These are phyloP conservation scores for Galleria mellonella DNA, from an alignment of 1,140 invertebrate species.

Conservation along the genomic window DNA sequence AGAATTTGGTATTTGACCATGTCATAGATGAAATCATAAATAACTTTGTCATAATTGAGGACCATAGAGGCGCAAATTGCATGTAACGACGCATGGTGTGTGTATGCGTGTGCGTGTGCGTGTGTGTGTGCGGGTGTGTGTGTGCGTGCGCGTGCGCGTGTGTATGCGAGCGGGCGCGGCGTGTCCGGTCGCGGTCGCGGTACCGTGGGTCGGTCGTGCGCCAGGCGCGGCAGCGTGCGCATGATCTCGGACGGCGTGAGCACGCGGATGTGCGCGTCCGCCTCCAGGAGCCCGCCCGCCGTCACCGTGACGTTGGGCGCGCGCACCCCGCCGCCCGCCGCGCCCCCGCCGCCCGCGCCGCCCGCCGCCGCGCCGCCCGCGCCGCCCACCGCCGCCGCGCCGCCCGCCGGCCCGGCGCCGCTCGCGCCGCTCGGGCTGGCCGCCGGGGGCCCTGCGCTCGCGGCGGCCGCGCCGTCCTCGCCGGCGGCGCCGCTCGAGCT, in stretches of 20 bases:
- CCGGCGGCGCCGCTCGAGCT: constrained; percentile 37
- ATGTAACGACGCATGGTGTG: too few species aligned
- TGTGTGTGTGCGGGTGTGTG: too few species aligned
- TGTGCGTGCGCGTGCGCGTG: constrained; percentile 33
- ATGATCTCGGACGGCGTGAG: constrained; percentile 90
- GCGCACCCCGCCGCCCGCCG: constrained; percentile 55
- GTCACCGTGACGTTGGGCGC: constrained; percentile 78
- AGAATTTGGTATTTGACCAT: too few species aligned
- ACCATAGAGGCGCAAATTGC: too few species aligned
- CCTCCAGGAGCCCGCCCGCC: constrained; percentile 70
- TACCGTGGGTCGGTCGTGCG: constrained; percentile 61
- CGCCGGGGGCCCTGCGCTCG: constrained; percentile 9
- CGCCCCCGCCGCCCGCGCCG: constrained; percentile 22
- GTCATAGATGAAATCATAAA: too few species aligned
- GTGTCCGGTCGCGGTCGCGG: constrained; percentile 24
- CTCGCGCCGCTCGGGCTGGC: constrained; percentile 10
- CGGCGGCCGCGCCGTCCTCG: constrained; percentile 53
- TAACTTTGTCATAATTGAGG: too few species aligned
- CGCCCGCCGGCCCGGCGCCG: constrained; percentile 26
- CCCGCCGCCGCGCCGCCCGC: constrained; percentile 8
- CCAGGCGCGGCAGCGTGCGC: constrained; percentile 87
- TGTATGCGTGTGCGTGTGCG: too few species aligned
- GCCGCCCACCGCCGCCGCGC: constrained; percentile 37
- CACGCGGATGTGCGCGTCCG: constrained; percentile 88
- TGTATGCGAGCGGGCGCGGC: constrained; percentile 43